A percentile compares a stretch with the other conserved stretches of the same genome.
Evolutionary conservation across 2,797 vertebrate species (phyloP).

Genomic region (Pangasius djambal): DNA sequence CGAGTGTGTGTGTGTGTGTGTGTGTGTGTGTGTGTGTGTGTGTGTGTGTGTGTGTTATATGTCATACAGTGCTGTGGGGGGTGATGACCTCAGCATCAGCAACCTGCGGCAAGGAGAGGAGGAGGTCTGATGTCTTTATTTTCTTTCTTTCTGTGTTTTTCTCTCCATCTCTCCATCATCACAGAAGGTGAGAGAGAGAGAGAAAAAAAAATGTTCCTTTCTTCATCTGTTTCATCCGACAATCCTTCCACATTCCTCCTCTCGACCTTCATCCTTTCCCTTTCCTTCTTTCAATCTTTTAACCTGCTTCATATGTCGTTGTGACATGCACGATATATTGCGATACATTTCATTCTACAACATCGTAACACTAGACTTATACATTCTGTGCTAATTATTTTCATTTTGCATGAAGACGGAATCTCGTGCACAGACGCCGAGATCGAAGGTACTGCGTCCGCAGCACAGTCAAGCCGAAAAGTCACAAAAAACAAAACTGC

Average conservation of each 20-base stretch:
- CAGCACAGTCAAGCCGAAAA: too few relatives aligned
- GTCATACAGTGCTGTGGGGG: conserved; percentile 68
- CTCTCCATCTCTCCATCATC: not conserved
- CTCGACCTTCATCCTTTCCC: not conserved
- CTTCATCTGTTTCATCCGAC: not conserved
- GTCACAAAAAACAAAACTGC: not conserved
- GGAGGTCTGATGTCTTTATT: not conserved
- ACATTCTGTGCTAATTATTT: not conserved
- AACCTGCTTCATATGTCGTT: not conserved
- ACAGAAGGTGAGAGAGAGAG: not conserved
- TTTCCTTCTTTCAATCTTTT: not conserved
- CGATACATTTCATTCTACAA: not conserved
- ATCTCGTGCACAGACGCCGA: not conserved
- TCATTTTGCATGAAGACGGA: not conserved
- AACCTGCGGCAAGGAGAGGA: conserved; percentile 49
- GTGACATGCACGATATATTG: not conserved
- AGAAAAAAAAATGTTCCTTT: not conserved
- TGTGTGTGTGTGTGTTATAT: conserved; percentile 66
- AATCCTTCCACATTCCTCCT: not conserved
- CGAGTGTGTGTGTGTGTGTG: conserved; percentile 40
- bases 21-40: conserved; percentile 52
- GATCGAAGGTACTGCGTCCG: too few relatives aligned
- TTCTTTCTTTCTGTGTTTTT: conserved; percentile 53
- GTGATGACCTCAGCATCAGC: conserved; percentile 67
- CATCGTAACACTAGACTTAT: not conserved